Conservation (phyloP, 2,888 invertebrate genomes). For the Pterostichus niger region DNA sequence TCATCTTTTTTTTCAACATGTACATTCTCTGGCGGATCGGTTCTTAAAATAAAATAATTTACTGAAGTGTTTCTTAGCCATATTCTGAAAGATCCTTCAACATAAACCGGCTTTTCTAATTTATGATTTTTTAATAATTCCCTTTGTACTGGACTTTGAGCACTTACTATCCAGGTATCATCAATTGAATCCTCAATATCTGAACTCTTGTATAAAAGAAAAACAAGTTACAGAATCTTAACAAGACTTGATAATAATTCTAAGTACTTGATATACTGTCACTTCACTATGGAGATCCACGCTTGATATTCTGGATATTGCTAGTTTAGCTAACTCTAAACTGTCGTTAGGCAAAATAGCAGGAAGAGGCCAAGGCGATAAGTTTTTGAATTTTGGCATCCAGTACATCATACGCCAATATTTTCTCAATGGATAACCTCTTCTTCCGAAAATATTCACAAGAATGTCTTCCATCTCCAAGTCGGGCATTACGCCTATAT, state of each 20-base stretch:
- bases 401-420: slow-evolving; percentile 92
- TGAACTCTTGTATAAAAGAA: slow-evolving; percentile 78
- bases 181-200: slow-evolving; percentile 88
- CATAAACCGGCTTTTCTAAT: slow-evolving; percentile 82
- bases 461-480: slow-evolving; percentile 91
- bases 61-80: slow-evolving; percentile 88
- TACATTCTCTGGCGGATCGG: slow-evolving; percentile 81
- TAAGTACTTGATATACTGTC: slow-evolving; percentile 81
- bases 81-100: slow-evolving; percentile 91
- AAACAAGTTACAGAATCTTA: slow-evolving; percentile 48
- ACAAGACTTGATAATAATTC: slow-evolving; percentile 39
- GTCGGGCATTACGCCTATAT: slow-evolving; percentile 92
- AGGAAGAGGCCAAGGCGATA: slow-evolving; percentile 92
- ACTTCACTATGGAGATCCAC: slow-evolving; percentile 88
- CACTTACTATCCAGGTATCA: slow-evolving; percentile 95
- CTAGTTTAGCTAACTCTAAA: slow-evolving; percentile 88
- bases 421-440: slow-evolving; percentile 86
- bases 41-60: slow-evolving; percentile 90
- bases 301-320: slow-evolving; percentile 90
- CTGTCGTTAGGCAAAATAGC: slow-evolving; percentile 87
- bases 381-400: slow-evolving; percentile 96
- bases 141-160: slow-evolving; percentile 88
- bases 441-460: slow-evolving; percentile 89
- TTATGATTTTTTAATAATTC: slow-evolving; percentile 84
- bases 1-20: slow-evolving; percentile 78